Conservation (phyloP, 2,113 vertebrate genomes). For the Caracal caracal region DNA sequence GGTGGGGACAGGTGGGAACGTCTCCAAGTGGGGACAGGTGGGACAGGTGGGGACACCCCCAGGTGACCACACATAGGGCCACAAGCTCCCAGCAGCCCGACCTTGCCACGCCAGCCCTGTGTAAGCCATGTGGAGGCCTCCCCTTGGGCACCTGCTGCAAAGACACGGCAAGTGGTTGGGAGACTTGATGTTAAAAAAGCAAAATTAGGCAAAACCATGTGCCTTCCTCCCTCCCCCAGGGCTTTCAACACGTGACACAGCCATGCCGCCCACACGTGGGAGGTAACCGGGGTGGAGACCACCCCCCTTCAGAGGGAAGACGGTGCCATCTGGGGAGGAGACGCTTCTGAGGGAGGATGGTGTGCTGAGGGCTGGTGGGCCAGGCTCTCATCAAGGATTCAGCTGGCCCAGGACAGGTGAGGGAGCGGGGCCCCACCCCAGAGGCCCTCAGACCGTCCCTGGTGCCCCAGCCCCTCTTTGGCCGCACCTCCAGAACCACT, state of each 20-base stretch:
- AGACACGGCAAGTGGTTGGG: neutral
- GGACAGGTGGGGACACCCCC: neutral
- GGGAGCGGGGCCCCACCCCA: too few species aligned
- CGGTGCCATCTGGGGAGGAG: too few species aligned
- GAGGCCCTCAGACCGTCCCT: neutral
- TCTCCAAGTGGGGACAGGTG: neutral
- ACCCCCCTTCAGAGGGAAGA: neutral
- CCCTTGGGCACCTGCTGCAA: neutral
- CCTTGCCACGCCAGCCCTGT: neutral
- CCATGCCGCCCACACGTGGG: neutral
- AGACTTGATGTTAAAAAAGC: neutral
- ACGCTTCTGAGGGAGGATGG: fast-evolving
- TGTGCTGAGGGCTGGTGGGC: neutral
- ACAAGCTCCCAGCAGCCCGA: neutral
- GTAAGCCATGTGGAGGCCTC: neutral
- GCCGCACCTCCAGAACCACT: neutral
- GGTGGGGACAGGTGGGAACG: neutral
- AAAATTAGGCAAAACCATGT: neutral
- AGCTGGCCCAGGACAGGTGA: neutral
- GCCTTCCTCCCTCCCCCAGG: neutral
- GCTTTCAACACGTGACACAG: too few species aligned
- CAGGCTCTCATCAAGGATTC: neutral
- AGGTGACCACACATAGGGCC: slow-evolving; percentile 23
- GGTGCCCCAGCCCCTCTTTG: neutral
- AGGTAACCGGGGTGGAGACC: too few species aligned